These are phyloP conservation scores for Protophormia terraenovae DNA, from an alignment of 2,888 invertebrate species.

Conservation along the genomic window DNA sequence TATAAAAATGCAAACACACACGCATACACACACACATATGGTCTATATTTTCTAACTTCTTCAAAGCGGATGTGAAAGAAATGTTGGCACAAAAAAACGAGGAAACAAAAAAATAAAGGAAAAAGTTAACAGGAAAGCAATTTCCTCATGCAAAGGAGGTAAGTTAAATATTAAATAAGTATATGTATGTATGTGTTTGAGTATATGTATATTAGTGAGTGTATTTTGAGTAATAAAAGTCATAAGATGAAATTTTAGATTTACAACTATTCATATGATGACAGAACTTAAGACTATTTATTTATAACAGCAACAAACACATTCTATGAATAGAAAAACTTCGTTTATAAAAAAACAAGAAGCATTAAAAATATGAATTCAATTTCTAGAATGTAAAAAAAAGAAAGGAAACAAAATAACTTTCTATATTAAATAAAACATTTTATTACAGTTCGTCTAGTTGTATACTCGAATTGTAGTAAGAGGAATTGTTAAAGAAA, in stretches of 20 bases:
- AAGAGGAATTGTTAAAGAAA: too few species aligned
- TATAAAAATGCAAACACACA: slow-evolving; percentile 1
- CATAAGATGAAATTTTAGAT: slow-evolving; percentile 63
- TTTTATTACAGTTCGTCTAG: slow-evolving; percentile 44
- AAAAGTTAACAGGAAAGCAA: slow-evolving; percentile 66
- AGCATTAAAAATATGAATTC: slow-evolving; percentile 58
- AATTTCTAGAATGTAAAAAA: slow-evolving; percentile 46
- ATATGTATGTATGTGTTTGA: neutral
- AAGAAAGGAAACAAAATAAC: slow-evolving; percentile 43
- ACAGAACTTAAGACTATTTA: slow-evolving; percentile 48
- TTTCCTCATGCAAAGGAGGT: slow-evolving; percentile 67
- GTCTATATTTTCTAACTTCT: slow-evolving; percentile 2
- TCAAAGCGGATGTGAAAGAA: slow-evolving; percentile 57
- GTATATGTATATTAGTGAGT: neutral
- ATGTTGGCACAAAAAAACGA: slow-evolving; percentile 37
- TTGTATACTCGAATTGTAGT: too few species aligned
- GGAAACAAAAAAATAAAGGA: slow-evolving; percentile 26
- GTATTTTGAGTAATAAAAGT: slow-evolving; percentile 57
- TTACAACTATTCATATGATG: slow-evolving; percentile 64
- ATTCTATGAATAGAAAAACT: neutral
- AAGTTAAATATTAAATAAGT: slow-evolving; percentile 61
- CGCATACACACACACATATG: neutral
- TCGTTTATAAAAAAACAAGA: slow-evolving; percentile 6
- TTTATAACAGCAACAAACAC: slow-evolving; percentile 22
- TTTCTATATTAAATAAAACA: slow-evolving; percentile 53